Percentiles rank a stretch among this genome's conserved stretches.
Evolutionary conservation across 2,888 invertebrate species (phyloP).

Genomic region (Balanococcus diminutus): DNA sequence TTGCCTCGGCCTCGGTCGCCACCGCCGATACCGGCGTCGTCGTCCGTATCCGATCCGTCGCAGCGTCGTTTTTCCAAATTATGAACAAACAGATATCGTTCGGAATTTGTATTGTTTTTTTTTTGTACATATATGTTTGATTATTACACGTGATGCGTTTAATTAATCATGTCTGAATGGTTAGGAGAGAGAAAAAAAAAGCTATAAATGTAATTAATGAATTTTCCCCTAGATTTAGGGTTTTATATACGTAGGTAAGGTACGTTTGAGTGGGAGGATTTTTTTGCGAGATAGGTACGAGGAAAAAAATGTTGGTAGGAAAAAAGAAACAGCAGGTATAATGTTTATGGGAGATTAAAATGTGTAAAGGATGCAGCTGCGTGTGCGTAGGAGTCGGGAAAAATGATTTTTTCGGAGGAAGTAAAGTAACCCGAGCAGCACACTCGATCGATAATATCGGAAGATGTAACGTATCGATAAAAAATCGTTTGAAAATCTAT

Average conservation of each 20-base stretch:
- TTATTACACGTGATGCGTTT: not conserved
- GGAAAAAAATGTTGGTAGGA: not conserved
- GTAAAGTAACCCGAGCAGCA: too few relatives aligned
- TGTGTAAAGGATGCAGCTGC: too few relatives aligned
- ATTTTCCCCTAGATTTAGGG: not conserved
- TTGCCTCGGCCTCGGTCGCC: too few relatives aligned
- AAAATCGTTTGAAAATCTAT: too few relatives aligned
- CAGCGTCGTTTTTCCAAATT: not conserved
- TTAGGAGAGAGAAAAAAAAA: too few relatives aligned
- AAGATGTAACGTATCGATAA: too few relatives aligned
- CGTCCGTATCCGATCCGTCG: too few relatives aligned
- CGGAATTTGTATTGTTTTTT: constrained; percentile 12
- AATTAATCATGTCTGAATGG: not conserved
- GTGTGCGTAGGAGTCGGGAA: too few relatives aligned
- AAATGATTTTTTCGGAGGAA: too few relatives aligned
- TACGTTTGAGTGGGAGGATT: not conserved
- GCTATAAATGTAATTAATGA: not conserved
- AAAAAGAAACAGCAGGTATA: not conserved
- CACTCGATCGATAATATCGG: too few relatives aligned
- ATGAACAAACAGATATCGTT: constrained; percentile 25
- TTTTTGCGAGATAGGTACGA: not conserved
- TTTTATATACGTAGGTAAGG: not conserved
- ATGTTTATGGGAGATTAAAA: too few relatives aligned
- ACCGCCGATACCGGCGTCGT: too few relatives aligned
- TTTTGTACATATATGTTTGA: not conserved